Evolutionary conservation across 37 sponge, comb jelly and placozoan genomes (phyloP).

Genomic region (Tethya wilhelma): DNA sequence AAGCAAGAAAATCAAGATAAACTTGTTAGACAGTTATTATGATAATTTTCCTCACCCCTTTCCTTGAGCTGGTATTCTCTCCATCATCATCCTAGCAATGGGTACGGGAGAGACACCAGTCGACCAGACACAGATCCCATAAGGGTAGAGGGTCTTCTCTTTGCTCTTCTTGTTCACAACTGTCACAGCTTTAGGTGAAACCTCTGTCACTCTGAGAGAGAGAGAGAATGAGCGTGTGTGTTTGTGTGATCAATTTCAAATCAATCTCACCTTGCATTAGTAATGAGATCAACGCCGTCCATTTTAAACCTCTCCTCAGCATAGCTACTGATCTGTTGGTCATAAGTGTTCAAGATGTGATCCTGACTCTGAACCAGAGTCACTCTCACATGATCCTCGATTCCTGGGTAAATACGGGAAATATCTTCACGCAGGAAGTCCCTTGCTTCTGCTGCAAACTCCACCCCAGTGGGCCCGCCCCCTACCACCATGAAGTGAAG

Average conservation of each 20-base stretch:
- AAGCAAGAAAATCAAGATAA: not conserved
- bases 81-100: slow-evolving; percentile 36
- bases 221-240: not conserved
- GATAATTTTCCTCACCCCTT: slow-evolving; percentile 18
- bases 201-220: slow-evolving; percentile 40
- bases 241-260: not conserved
- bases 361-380: slow-evolving; percentile 73
- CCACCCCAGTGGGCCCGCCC: slow-evolving; percentile 80
- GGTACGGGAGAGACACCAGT: slow-evolving; percentile 49
- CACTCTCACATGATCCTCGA: slow-evolving; percentile 9
- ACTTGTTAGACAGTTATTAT: not conserved
- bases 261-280: slow-evolving; percentile 38
- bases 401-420: slow-evolving; percentile 40
- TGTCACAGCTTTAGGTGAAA: slow-evolving; percentile 19
- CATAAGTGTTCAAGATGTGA: slow-evolving; percentile 67
- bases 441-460: slow-evolving; percentile 75
- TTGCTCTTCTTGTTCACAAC: slow-evolving; percentile 53
- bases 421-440: slow-evolving; percentile 76
- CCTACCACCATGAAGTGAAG: slow-evolving; percentile 73
- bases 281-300: slow-evolving; percentile 45
- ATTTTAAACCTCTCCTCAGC: slow-evolving; percentile 56
- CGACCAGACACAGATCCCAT: slow-evolving; percentile 72
- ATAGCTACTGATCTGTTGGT: slow-evolving; percentile 62
- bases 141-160: slow-evolving; percentile 23
- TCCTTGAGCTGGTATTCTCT: slow-evolving; percentile 36